These are phyloP conservation scores for Chaitophorus viminalis DNA, from an alignment of 2,888 invertebrate genomes.

Conservation along the genomic window DNA sequence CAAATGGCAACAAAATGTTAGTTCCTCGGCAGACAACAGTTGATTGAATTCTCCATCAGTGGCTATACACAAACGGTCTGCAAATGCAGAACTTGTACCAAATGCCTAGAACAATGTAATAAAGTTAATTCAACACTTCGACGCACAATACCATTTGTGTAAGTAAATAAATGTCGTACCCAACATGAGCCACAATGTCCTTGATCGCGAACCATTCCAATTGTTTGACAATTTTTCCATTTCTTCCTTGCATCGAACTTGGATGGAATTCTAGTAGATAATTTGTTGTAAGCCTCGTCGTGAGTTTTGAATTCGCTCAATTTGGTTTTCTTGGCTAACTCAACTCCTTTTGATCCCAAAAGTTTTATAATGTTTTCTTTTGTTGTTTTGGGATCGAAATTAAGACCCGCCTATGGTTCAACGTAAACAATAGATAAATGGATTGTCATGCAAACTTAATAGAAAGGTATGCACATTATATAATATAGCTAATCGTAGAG, in stretches of 20 bases:
- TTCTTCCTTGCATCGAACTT: constrained; percentile 81
- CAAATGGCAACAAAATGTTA: not conserved
- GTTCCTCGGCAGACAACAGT: constrained; percentile 6
- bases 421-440: too few relatives aligned
- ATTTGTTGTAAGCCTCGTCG: not conserved
- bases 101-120: not conserved
- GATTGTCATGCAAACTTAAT: too few relatives aligned
- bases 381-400: not conserved
- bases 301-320: not conserved
- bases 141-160: not conserved
- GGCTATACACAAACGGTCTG: constrained; percentile 44
- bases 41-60: constrained; percentile 38
- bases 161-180: constrained; percentile 67
- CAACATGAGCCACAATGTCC: constrained; percentile 93
- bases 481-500: too few relatives aligned
- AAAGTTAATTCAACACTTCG: too few relatives aligned
- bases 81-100: constrained; percentile 11
- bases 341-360: constrained; percentile 1
- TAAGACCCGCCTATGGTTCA: constrained; percentile 24
- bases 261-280: constrained; percentile 70
- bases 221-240: constrained; percentile 82
- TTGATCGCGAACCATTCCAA: constrained; percentile 83
- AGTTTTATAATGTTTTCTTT: not conserved
- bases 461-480: too few relatives aligned
- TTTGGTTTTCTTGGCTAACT: not conserved